These are phyloP conservation scores for Leuciscus waleckii DNA, from an alignment of 2,797 vertebrate genomes.

Conservation along the genomic window DNA sequence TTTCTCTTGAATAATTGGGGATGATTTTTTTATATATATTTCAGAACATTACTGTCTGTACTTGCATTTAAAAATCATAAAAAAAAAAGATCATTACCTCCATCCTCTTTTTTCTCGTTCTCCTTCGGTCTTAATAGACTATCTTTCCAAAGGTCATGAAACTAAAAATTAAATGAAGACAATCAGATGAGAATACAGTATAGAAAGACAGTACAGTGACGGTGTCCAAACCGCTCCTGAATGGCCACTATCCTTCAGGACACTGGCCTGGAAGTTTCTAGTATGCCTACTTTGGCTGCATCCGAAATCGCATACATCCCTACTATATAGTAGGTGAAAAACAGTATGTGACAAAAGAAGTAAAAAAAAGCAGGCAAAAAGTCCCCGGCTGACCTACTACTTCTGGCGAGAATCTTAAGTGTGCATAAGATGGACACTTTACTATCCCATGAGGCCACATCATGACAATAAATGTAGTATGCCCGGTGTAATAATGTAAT, in stretches of 20 bases:
- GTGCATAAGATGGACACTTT: no score
- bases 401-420: background rate
- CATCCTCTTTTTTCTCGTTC: constrained; percentile 71
- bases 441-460: no score
- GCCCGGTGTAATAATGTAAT: background rate
- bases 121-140: constrained; percentile 54
- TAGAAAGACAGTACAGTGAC: background rate
- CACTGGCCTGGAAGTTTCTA: no score
- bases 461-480: background rate
- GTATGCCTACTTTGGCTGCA: no score
- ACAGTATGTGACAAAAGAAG: background rate
- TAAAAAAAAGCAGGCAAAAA: background rate
- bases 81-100: constrained; percentile 67
- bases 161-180: constrained; percentile 63
- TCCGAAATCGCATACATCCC: no score
- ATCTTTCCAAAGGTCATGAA: constrained; percentile 71
- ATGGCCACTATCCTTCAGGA: no score
- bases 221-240: no score
- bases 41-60: background rate
- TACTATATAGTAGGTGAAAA: background rate
- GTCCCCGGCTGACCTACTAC: background rate
- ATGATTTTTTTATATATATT: no score
- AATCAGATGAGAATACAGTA: background rate
- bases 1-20: background rate
- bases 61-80: background rate